Evolutionary conservation across 2,113 vertebrate genomes (phyloP).

Genomic region (Rhinoptilus africanus): DNA sequence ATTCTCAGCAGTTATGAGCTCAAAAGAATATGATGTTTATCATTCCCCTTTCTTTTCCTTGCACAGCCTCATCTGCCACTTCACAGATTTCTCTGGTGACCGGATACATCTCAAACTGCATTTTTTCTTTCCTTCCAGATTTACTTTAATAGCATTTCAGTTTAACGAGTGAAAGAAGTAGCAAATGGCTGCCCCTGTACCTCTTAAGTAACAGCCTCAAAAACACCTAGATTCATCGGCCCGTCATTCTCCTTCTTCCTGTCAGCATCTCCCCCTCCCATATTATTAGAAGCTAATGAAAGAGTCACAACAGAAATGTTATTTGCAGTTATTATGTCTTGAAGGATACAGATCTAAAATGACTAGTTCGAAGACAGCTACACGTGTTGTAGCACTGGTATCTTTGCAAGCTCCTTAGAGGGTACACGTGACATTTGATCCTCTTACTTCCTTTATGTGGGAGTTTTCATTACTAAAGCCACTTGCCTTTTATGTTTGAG

Average conservation of each 20-base stretch:
- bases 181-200: neutral
- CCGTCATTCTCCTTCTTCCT: neutral
- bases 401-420: neutral
- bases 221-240: neutral
- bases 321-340: neutral
- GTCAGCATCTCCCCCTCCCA: neutral
- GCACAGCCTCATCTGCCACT: neutral
- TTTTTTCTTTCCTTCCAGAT: neutral
- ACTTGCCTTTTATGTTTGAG: conserved; percentile 10
- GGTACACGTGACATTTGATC: neutral
- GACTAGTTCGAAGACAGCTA: neutral
- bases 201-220: neutral
- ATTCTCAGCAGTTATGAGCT: neutral
- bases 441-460: neutral
- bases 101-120: neutral
- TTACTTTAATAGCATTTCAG: neutral
- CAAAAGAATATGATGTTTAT: neutral
- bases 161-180: neutral
- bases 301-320: neutral
- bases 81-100: neutral
- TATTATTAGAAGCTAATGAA: neutral
- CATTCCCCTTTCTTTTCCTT: neutral
- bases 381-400: neutral
- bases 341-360: neutral
- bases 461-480: conserved; percentile 20